Base-by-base conservation (phyloP, 1,140 invertebrate genomes). In the Diprion similis region DNA sequence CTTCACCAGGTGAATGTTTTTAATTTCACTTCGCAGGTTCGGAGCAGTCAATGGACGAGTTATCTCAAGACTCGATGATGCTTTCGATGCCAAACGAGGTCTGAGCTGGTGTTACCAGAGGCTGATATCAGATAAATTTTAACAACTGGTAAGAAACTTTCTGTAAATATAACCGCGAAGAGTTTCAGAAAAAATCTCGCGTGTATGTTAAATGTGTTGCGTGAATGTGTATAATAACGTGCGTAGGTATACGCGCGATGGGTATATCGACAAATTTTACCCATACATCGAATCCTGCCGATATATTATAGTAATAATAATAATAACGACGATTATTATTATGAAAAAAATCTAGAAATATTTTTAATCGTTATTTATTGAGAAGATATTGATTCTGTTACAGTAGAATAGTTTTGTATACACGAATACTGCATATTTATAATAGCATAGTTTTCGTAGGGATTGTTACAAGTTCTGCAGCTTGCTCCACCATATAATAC, bases 51-150 rank as follows among this genome's bases (percentile, higher is more conserved):
- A 91, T 95, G 90, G 94, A 95, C 87, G 94, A 95, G 82, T 86
- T 95, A 13, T 95, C 94, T 9, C 93, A 95, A 83, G 94, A 95
- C 81, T 95, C 94, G 11, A 92, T 93, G 78, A 91, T 95, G 82
- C 91, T 93, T 80, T 93, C 93, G 81, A 93, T 94, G 93, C 92
- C 93, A 84, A 92, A 92, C 76, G 93, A 94, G 88, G 93, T 94
- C 76, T 93, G 87, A 86, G 80, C n/a, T 65, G 24, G 24, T 37
- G 24, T 1, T 6, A 37, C 24, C 2, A 37, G 24, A 66, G 19
- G 15, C 8, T 8, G 67, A 68, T 18, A 15, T 6, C 66, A n/a
- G 75, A 72, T 19, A 71, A 59, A 72, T 66, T 59, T 64, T 47
- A 46, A 46, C 24, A 37, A 37, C 24, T 37, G 24, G 24, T 37